Evolutionary conservation across 2,113 vertebrate species (phyloP).

Genomic region (Sinocyclocheilus anshuiensis): DNA sequence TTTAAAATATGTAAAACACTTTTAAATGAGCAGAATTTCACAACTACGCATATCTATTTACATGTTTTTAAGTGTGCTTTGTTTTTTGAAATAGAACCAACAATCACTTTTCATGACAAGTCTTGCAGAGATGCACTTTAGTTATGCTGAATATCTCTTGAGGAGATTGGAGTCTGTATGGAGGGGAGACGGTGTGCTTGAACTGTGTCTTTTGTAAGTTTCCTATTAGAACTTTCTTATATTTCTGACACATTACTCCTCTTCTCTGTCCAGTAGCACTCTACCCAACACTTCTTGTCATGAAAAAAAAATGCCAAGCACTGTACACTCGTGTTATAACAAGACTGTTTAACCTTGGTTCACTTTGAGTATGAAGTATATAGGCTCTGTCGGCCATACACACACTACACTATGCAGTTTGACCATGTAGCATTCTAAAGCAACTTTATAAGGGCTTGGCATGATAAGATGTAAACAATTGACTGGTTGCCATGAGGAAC

Average conservation of each 20-base stretch:
- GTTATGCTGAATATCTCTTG: conserved; percentile 72
- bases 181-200: conserved; percentile 52
- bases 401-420: conserved; percentile 49
- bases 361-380: conserved; percentile 67
- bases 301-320: conserved; percentile 33
- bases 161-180: conserved; percentile 45
- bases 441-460: conserved; percentile 41
- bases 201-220: conserved; percentile 57
- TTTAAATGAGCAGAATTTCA: conserved; percentile 61
- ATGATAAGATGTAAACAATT: conserved; percentile 58
- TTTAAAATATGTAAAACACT: conserved; percentile 59
- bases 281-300: conserved; percentile 20
- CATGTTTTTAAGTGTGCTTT: conserved; percentile 61
- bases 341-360: conserved; percentile 55
- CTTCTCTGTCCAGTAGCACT: conserved; percentile 40
- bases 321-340: conserved; percentile 9
- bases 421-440: conserved; percentile 45
- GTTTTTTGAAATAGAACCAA: conserved; percentile 61
- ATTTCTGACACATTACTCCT: conserved; percentile 67
- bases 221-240: conserved; percentile 68
- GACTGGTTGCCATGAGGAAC: conserved; percentile 78
- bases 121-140: conserved; percentile 93
- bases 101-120: conserved; percentile 73
- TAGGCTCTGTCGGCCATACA: conserved; percentile 64
- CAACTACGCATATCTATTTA: conserved; percentile 57